Percentiles rank a stretch among this genome's conserved stretches.
These are phyloP conservation scores for Melanotaenia nigrans DNA, from an alignment of 2,797 vertebrate genomes.

Conservation along the genomic window DNA sequence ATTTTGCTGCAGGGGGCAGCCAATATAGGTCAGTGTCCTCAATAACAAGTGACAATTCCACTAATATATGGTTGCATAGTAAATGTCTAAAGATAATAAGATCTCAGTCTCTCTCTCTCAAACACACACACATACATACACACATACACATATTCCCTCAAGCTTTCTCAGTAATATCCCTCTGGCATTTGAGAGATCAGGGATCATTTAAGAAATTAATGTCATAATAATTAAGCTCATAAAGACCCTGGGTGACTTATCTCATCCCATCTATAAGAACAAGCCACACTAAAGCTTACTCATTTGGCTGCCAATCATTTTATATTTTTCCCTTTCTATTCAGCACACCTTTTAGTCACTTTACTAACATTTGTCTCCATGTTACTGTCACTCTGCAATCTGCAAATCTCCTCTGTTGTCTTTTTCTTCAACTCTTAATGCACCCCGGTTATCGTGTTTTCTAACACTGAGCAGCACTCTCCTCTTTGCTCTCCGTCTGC, in stretches of 20 bases:
- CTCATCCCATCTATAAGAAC: slow-evolving; percentile 39
- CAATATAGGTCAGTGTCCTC: slow-evolving; percentile 60
- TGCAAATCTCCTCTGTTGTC: slow-evolving; percentile 7
- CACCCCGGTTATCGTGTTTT: slow-evolving; percentile 5
- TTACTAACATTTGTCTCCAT: slow-evolving; percentile 18
- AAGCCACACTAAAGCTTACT: slow-evolving; percentile 41
- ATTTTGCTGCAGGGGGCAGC: slow-evolving; percentile 48
- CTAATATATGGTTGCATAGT: slow-evolving; percentile 48
- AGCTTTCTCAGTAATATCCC: slow-evolving; percentile 20
- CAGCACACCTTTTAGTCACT: slow-evolving; percentile 16
- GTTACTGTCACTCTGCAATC: slow-evolving; percentile 13
- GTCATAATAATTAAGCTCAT: slow-evolving; percentile 70
- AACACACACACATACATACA: slow-evolving; percentile 3
- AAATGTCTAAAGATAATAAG: slow-evolving; percentile 34
- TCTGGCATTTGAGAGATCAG: slow-evolving; percentile 52
- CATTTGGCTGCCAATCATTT: slow-evolving; percentile 52
- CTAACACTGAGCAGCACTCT: not conserved
- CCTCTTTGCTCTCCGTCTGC: not conserved
- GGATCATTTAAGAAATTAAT: slow-evolving; percentile 60
- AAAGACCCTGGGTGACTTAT: slow-evolving; percentile 39
- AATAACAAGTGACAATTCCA: slow-evolving; percentile 70
- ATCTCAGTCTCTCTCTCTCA: not conserved
- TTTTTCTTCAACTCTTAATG: slow-evolving; percentile 9
- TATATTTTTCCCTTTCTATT: slow-evolving; percentile 3
- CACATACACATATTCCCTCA: slow-evolving; percentile 8